These are phyloP conservation scores for Elanoides forficatus DNA, from an alignment of 2,113 vertebrate species.

Conservation along the genomic window DNA sequence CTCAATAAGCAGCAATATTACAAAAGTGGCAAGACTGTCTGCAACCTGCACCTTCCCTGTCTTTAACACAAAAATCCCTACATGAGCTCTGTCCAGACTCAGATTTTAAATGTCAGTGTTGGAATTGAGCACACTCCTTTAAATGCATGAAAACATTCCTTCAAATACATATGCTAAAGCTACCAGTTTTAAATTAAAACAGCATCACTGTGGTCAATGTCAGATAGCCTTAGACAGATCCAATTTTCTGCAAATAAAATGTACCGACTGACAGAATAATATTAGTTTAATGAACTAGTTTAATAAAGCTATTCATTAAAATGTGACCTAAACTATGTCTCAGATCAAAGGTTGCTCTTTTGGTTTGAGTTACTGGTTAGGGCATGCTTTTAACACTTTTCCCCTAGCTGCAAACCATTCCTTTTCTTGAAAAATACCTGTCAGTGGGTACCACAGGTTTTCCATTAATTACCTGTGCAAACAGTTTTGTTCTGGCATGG, in stretches of 20 bases:
- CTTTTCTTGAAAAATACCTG: slow-evolving; percentile 50
- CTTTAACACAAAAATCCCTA: not conserved
- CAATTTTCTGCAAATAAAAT: slow-evolving; percentile 61
- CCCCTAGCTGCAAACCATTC: slow-evolving; percentile 29
- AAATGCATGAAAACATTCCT: slow-evolving; percentile 6
- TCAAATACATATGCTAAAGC: slow-evolving; percentile 3
- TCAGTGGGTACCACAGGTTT: slow-evolving; percentile 47
- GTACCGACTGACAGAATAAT: slow-evolving; percentile 54
- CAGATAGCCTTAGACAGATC: slow-evolving; percentile 35
- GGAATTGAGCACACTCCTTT: not conserved
- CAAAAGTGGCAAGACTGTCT: not conserved
- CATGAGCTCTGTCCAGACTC: not conserved
- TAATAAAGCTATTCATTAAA: slow-evolving; percentile 61
- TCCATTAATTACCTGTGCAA: slow-evolving; percentile 31
- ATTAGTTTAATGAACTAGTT: slow-evolving; percentile 61
- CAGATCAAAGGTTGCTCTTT: slow-evolving; percentile 50
- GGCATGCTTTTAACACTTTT: slow-evolving; percentile 40
- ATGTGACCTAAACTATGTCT: slow-evolving; percentile 36
- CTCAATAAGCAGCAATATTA: not conserved
- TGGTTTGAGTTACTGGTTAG: slow-evolving; percentile 36
- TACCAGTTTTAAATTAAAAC: slow-evolving; percentile 42
- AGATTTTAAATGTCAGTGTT: not conserved
- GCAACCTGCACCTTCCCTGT: not conserved
- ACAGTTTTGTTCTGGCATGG: slow-evolving; percentile 26
- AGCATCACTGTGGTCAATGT: not conserved